phyloP scores from a whole-genome alignment of 2,797 vertebrate species.

The Ambastaia sidthimunki region DNA sequence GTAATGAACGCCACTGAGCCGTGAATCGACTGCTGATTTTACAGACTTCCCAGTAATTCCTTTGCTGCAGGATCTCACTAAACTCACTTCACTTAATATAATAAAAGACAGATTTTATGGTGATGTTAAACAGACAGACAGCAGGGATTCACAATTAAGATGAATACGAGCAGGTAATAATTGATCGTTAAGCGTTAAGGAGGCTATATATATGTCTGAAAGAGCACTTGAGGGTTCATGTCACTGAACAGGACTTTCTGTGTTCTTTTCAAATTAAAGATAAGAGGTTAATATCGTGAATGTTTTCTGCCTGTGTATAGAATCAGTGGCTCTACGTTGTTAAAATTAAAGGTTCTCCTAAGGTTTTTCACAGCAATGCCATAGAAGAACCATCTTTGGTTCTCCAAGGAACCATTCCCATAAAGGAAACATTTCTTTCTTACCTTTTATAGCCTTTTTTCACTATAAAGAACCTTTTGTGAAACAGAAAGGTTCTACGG shows the following conservation, averaged over 20 bases:
- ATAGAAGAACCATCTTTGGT: too few species aligned
- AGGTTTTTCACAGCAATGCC: too few species aligned
- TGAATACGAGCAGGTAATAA: conserved; percentile 25
- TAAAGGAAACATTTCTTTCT: too few species aligned
- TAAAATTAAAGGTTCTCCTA: too few species aligned
- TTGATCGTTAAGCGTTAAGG: conserved; percentile 21
- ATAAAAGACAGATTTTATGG: conserved; percentile 48
- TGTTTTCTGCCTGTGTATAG: background rate
- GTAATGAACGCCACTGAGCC: conserved; percentile 21
- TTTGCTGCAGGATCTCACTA: conserved; percentile 19
- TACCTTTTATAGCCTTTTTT: too few species aligned
- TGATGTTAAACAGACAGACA: conserved; percentile 44
- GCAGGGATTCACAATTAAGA: conserved; percentile 24
- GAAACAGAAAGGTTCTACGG: too few species aligned
- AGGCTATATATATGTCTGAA: conserved; percentile 29
- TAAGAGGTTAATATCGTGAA: background rate
- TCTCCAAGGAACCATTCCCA: too few species aligned
- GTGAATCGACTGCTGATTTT: conserved; percentile 28
- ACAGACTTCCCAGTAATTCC: background rate
- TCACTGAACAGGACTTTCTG: background rate
- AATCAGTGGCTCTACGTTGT: background rate
- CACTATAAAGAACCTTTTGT: too few species aligned
- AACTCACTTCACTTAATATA: conserved; percentile 46
- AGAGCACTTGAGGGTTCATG: background rate
- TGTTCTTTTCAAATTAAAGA: conserved; percentile 2